Conservation (phyloP, 2,888 invertebrate genomes). For the Matsumyia berberina region DNA sequence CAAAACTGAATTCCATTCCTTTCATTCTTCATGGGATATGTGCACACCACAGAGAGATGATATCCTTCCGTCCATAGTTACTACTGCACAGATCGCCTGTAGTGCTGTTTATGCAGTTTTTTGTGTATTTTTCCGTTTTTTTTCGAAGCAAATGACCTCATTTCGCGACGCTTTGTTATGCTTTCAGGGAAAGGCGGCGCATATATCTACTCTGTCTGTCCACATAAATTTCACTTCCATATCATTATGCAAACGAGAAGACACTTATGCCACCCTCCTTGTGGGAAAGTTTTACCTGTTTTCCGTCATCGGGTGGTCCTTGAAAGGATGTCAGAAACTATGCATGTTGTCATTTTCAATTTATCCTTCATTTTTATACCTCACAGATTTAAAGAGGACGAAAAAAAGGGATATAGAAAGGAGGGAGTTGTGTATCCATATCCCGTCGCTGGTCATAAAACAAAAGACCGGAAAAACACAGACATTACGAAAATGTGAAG, state of each 20-base stretch:
- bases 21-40: slow-evolving; percentile 8
- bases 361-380: slow-evolving; percentile 10
- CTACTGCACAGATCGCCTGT: neutral
- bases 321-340: slow-evolving; percentile 5
- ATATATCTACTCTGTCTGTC: slow-evolving; percentile 6
- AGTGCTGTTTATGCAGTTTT: slow-evolving; percentile 10
- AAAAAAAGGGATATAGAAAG: neutral
- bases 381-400: neutral
- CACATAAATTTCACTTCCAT: slow-evolving; percentile 30
- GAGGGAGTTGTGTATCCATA: slow-evolving; percentile 4
- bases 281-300: slow-evolving; percentile 32
- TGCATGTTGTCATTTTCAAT: slow-evolving; percentile 16
- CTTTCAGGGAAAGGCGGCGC: neutral
- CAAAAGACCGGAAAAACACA: no score
- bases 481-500: no score
- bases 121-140: neutral
- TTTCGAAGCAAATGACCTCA: slow-evolving; percentile 40
- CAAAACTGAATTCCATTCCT: neutral
- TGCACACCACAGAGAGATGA: neutral
- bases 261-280: neutral
- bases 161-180: slow-evolving; percentile 39
- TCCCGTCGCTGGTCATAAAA: neutral
- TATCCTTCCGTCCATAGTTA: neutral
- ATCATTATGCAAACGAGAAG: slow-evolving; percentile 30
- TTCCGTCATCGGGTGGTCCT: slow-evolving; percentile 6